These are phyloP conservation scores for Eretmocerus hayati DNA, from an alignment of 2,888 invertebrate species.

Conservation along the genomic window DNA sequence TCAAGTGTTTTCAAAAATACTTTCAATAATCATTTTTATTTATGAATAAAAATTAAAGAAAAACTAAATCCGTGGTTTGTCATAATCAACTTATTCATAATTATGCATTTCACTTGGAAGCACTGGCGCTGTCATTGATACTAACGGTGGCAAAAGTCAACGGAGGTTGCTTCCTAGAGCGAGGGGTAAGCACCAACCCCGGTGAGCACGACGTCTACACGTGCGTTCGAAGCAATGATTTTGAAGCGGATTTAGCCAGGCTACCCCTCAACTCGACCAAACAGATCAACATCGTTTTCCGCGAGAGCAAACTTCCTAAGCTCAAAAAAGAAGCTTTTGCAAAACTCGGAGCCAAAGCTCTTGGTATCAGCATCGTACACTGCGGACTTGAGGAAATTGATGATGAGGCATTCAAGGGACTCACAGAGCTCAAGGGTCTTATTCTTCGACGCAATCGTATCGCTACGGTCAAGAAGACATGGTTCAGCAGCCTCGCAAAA, in stretches of 20 bases:
- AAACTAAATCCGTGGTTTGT: too few species aligned
- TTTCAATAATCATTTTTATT: too few species aligned
- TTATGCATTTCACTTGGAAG: neutral
- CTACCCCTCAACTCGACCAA: conserved; percentile 14
- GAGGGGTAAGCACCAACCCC: conserved; percentile 9
- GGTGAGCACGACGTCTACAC: conserved; percentile 16
- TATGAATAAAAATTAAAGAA: too few species aligned
- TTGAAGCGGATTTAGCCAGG: conserved; percentile 8
- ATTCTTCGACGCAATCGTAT: conserved; percentile 16
- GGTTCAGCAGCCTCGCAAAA: conserved; percentile 22
- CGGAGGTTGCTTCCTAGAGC: conserved; percentile 15
- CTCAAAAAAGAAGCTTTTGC: conserved; percentile 12
- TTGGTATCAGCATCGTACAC: conserved; percentile 17
- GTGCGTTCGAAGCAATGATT: conserved; percentile 16
- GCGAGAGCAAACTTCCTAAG: conserved; percentile 11
- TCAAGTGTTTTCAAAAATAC: too few species aligned
- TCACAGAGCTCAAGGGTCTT: conserved; percentile 17
- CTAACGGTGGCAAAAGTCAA: too few species aligned
- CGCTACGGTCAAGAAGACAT: conserved; percentile 12
- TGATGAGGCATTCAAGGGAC: conserved; percentile 18
- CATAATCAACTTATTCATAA: too few species aligned
- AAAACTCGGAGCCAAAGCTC: conserved; percentile 10
- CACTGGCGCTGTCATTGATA: neutral
- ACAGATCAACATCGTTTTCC: conserved; percentile 13
- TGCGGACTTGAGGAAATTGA: conserved; percentile 18